Evolutionary conservation across 2,113 vertebrate genomes (phyloP).

Genomic region (Bufo bufo): DNA sequence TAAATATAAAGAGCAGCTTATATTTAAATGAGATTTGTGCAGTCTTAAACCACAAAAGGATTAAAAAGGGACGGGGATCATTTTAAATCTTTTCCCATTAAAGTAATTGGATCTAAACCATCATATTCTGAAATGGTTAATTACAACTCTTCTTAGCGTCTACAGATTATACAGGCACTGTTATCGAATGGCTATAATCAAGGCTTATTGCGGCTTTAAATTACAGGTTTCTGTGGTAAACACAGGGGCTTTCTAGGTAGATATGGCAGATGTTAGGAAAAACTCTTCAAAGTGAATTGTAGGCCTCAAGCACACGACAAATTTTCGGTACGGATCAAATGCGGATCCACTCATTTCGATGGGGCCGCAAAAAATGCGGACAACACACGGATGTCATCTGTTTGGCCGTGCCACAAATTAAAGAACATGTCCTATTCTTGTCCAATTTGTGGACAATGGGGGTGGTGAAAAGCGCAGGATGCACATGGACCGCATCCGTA

Average conservation of each 20-base stretch:
- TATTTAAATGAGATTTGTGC: constrained; percentile 44
- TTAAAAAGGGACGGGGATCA: not conserved
- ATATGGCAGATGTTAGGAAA: not conserved
- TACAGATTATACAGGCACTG: not conserved
- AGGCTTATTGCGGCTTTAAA: not conserved
- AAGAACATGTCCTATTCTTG: too few species aligned
- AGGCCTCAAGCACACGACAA: too few species aligned
- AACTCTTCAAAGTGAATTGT: not conserved
- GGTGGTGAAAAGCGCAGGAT: too few species aligned
- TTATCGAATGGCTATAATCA: constrained; percentile 2
- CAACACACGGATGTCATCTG: too few species aligned
- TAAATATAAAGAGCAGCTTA: constrained; percentile 5
- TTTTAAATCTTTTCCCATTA: constrained; percentile 40
- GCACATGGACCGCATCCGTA: too few species aligned
- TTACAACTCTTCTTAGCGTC: not conserved
- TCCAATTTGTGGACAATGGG: too few species aligned
- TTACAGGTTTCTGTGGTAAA: not conserved
- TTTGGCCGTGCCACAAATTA: too few species aligned
- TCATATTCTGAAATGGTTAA: constrained; percentile 37
- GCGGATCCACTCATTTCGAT: too few species aligned
- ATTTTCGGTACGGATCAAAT: too few species aligned
- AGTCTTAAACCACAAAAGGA: constrained; percentile 28
- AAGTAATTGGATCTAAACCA: constrained; percentile 41
- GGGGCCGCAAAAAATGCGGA: too few species aligned
- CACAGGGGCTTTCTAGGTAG: not conserved